These are phyloP conservation scores for Gymnothorax reevesii DNA, from an alignment of 2,797 vertebrate genomes.

Conservation along the genomic window DNA sequence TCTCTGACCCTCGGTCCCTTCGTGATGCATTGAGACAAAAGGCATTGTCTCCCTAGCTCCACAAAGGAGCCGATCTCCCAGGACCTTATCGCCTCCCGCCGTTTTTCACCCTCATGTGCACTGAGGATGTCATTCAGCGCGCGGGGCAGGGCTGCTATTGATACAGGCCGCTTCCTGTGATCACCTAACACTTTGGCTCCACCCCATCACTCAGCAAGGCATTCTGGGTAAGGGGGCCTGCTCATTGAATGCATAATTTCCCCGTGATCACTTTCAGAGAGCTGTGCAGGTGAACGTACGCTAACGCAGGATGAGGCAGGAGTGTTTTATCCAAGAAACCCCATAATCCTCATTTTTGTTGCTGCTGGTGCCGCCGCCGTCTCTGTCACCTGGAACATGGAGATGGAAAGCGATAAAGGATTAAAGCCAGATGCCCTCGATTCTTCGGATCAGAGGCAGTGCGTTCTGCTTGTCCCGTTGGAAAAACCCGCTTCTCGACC, in stretches of 20 bases:
- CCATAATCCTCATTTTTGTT: neutral
- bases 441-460: neutral
- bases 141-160: conserved; percentile 62
- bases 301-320: neutral
- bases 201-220: conserved; percentile 54
- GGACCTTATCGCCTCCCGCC: conserved; percentile 46
- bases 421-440: neutral
- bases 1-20: conserved; percentile 76
- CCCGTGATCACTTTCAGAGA: neutral
- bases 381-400: neutral
- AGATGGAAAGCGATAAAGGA: conserved; percentile 13
- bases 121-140: conserved; percentile 61
- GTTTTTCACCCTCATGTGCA: conserved; percentile 73
- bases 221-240: conserved; percentile 32
- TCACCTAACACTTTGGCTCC: conserved; percentile 45
- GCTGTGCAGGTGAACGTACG: neutral
- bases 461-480: neutral
- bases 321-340: neutral
- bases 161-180: conserved; percentile 53
- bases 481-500: neutral
- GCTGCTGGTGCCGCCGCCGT: neutral
- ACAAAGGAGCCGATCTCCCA: conserved; percentile 74
- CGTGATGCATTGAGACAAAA: conserved; percentile 71
- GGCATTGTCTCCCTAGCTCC: conserved; percentile 70
- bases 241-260: conserved; percentile 24